These are phyloP conservation scores for Pseudolycoriella hygida DNA, from an alignment of 2,888 invertebrate species.

Conservation along the genomic window DNA sequence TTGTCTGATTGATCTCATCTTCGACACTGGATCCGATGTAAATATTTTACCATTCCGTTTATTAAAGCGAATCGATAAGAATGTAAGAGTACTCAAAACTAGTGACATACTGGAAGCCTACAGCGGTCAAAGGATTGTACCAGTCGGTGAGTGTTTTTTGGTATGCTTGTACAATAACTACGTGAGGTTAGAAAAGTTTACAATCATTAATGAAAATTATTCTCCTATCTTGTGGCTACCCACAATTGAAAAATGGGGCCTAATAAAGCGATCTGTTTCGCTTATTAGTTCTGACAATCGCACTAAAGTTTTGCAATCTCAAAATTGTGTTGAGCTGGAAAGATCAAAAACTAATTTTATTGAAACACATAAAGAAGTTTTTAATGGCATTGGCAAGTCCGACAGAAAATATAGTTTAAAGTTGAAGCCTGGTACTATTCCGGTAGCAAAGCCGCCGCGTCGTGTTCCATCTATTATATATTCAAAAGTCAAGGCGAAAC, in stretches of 20 bases:
- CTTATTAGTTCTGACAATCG: too few species aligned
- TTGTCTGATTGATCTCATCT: too few species aligned
- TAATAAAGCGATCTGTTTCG: neutral
- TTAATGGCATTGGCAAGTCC: neutral
- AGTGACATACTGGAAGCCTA: neutral
- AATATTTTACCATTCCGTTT: neutral
- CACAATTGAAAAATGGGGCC: neutral
- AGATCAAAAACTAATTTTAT: neutral
- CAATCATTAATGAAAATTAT: neutral
- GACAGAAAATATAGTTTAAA: neutral
- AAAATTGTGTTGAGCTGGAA: too few species aligned
- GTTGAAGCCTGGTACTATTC: neutral
- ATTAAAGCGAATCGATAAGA: neutral
- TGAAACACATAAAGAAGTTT: neutral
- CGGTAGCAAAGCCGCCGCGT: neutral
- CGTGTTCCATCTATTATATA: neutral
- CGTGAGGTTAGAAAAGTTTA: neutral
- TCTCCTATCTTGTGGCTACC: neutral
- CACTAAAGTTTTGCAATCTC: too few species aligned
- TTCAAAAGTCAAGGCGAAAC: neutral
- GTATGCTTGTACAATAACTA: neutral
- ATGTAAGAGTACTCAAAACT: neutral
- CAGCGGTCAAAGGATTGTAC: neutral
- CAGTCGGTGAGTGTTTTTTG: neutral
- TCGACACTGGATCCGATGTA: neutral